Conservation (phyloP, 2,797 vertebrate species). For the Pyrocephalus nanus region DNA sequence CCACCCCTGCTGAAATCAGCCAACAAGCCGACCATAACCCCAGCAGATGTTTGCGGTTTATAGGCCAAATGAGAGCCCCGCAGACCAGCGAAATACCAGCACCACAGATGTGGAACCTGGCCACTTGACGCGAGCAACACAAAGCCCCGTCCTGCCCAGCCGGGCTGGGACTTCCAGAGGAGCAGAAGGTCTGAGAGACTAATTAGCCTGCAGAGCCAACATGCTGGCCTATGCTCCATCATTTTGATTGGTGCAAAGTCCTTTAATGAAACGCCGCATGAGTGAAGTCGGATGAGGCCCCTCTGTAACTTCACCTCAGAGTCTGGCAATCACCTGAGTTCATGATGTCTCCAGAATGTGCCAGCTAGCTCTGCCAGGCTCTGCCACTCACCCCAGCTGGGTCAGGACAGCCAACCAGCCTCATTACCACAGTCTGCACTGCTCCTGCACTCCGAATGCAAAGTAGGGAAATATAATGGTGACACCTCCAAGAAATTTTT, state of each 20-base stretch:
- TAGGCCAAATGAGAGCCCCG: slow-evolving; percentile 70
- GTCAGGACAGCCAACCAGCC: neutral
- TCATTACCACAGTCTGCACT: neutral
- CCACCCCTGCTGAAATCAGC: slow-evolving; percentile 56
- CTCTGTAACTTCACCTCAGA: slow-evolving; percentile 26
- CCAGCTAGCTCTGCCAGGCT: slow-evolving; percentile 58
- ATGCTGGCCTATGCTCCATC: slow-evolving; percentile 54
- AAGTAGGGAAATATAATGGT: neutral
- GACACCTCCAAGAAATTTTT: neutral
- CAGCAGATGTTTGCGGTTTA: slow-evolving; percentile 77
- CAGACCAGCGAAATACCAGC: slow-evolving; percentile 63
- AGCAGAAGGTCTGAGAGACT: slow-evolving; percentile 77
- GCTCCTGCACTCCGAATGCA: neutral
- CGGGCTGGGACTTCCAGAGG: slow-evolving; percentile 68
- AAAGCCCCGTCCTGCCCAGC: slow-evolving; percentile 51
- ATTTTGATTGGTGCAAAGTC: slow-evolving; percentile 56
- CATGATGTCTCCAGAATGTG: neutral
- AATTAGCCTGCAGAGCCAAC: slow-evolving; percentile 68
- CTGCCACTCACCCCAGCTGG: slow-evolving; percentile 42
- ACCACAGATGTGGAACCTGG: slow-evolving; percentile 71
- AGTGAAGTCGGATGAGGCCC: slow-evolving; percentile 29
- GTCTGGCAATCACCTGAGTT: slow-evolving; percentile 65
- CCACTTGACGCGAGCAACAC: slow-evolving; percentile 55
- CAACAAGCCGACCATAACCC: slow-evolving; percentile 71
- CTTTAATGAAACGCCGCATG: slow-evolving; percentile 46